Base-by-base conservation (phyloP, 2,888 invertebrate genomes). In the Idaea biselata region DNA sequence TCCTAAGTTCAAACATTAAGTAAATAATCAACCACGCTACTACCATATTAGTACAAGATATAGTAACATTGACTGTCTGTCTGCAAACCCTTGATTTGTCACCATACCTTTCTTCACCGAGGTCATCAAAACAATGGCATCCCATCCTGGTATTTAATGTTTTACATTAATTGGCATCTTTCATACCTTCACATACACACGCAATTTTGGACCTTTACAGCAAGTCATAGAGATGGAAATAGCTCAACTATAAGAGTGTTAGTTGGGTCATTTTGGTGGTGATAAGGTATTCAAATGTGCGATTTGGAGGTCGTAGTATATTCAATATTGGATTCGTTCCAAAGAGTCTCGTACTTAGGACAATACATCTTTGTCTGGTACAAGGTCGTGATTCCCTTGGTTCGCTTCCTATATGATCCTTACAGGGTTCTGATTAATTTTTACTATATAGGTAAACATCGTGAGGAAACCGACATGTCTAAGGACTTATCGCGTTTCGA, bases 291-390 rank as follows among this genome's bases (percentile, higher is more conserved):
- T 88, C 88, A 87, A 89, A 89, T 90, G 89, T 79, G 87, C 87
- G 87, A 88, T 91, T 91, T 90, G 90, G 89, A 90, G 90, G 91
- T 86, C 91, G 78, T 79, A 77, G 83, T 59, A 64, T 65, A 84
- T 84, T 88, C 87, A 88, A 87, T 91, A 88, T 91, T 91, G 91
- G 91, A 91, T 89, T 88, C 78, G 88, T 88, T 91, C 91, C 91
- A 91, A 90, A 78, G 81, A 77, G 75, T 78, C 79, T 80, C 77
- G 80, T 75, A 75, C 57, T 62, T 73, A 73, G 81, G 82, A 91
- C 91, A 91, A 91, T 91, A 89, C 89, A 87, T 85, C 89, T 88
- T 90, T 90, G 90, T 91, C 88, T 63, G 84, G 79, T 78, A 72
- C 83, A 83, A 87, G 89, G 87, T 80, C 82, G 76, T 70, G 76